A percentile compares a stretch with the other conserved stretches of the same genome.
phyloP scores from a whole-genome alignment of 1,140 invertebrate species.

The Apocrypta bakeri region DNA sequence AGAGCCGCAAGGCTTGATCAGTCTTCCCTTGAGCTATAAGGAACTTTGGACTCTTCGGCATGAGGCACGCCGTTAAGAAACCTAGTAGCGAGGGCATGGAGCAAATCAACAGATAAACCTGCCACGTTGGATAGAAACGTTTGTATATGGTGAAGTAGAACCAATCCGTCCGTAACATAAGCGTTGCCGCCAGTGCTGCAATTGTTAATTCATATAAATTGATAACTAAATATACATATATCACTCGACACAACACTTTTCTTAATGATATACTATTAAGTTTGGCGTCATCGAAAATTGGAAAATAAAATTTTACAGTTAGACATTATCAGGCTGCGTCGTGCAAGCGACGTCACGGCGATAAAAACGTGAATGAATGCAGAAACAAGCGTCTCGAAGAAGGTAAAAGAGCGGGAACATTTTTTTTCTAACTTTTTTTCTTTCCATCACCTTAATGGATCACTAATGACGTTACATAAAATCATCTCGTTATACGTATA shows the following conservation, averaged over 20 bases:
- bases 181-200: constrained; percentile 74
- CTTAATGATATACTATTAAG: too few species aligned
- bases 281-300: neutral
- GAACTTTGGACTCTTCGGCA: constrained; percentile 76
- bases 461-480: neutral
- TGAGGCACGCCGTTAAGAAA: constrained; percentile 60
- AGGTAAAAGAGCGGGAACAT: too few species aligned
- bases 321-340: neutral
- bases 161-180: constrained; percentile 69
- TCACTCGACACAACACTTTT: too few species aligned
- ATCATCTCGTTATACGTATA: too few species aligned
- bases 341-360: too few species aligned
- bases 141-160: constrained; percentile 64
- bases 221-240: too few species aligned
- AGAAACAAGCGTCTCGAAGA: too few species aligned
- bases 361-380: constrained; percentile 1
- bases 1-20: constrained; percentile 67
- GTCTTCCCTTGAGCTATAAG: constrained; percentile 71
- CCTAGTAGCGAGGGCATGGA: constrained; percentile 66
- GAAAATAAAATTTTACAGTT: neutral
- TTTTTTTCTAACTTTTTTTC: neutral
- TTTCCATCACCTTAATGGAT: neutral
- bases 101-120: constrained; percentile 75
- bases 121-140: constrained; percentile 74
- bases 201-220: too few species aligned